Percentiles rank a stretch among this genome's conserved stretches.
These are phyloP conservation scores for Andrena fulva DNA, from an alignment of 2,888 invertebrate species.

Conservation along the genomic window DNA sequence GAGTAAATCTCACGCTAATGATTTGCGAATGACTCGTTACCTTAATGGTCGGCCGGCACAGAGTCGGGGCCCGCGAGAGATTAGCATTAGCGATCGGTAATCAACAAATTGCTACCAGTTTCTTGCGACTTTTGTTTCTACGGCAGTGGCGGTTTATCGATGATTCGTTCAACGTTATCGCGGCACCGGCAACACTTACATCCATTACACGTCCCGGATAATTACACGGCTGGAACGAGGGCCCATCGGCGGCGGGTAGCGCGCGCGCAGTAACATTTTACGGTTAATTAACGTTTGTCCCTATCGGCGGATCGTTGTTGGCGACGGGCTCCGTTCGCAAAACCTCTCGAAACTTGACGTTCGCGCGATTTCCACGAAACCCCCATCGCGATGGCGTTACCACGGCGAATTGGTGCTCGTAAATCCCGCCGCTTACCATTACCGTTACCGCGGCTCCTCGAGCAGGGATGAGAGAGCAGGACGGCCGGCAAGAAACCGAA, in stretches of 20 bases:
- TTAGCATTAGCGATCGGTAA: conserved; percentile 37
- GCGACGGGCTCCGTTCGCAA: conserved; percentile 23
- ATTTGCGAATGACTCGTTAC: conserved; percentile 21
- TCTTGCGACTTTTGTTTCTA: conserved; percentile 39
- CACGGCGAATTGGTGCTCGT: conserved; percentile 70
- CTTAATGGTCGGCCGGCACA: neutral
- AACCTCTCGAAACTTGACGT: conserved; percentile 52
- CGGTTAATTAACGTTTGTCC: conserved; percentile 66
- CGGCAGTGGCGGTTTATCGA: conserved; percentile 47
- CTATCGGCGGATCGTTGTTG: conserved; percentile 55
- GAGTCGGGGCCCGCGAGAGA: conserved; percentile 10
- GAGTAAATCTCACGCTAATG: neutral
- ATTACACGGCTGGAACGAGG: conserved; percentile 54
- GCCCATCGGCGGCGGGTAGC: conserved; percentile 32
- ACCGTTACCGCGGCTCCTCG: conserved; percentile 72
- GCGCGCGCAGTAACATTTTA: conserved; percentile 52
- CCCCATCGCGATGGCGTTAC: conserved; percentile 59
- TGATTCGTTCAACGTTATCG: conserved; percentile 43
- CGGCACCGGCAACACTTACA: conserved; percentile 49
- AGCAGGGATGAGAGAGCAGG: conserved; percentile 51
- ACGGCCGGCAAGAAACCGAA: neutral
- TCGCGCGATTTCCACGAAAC: conserved; percentile 66
- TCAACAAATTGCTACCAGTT: conserved; percentile 56
- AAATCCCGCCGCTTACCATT: conserved; percentile 76
- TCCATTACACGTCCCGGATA: conserved; percentile 61